Evolutionary conservation across 2,888 invertebrate species (phyloP).

Genomic region (Meteorus colon): DNA sequence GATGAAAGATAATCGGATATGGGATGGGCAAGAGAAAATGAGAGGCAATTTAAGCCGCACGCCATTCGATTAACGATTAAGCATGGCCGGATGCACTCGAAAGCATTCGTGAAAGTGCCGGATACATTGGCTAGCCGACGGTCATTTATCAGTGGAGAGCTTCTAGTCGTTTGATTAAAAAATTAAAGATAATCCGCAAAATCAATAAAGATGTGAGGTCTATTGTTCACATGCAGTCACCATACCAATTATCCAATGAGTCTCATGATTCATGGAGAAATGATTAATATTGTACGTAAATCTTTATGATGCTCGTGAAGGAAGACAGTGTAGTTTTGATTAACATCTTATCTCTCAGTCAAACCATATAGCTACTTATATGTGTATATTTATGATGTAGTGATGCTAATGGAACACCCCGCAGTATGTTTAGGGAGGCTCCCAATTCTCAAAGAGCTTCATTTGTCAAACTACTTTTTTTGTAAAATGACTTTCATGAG

Average conservation of each 20-base stretch:
- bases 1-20: conserved; percentile 30
- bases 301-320: not conserved
- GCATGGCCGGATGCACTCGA: conserved; percentile 29
- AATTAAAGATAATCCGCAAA: conserved; percentile 35
- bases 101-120: conserved; percentile 24
- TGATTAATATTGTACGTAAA: not conserved
- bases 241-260: not conserved
- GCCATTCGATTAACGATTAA: conserved; percentile 37
- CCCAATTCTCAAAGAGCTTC: conserved; percentile 47
- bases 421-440: conserved; percentile 67
- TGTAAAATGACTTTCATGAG: not conserved
- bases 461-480: not conserved
- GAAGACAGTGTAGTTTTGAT: not conserved
- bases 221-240: not conserved
- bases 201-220: conserved; percentile 14
- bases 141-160: conserved; percentile 25
- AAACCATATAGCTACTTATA: not conserved
- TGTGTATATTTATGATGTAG: conserved; percentile 26
- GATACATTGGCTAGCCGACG: conserved; percentile 28
- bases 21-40: conserved; percentile 17
- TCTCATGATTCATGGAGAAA: not conserved
- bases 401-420: conserved; percentile 66
- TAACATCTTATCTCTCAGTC: not conserved
- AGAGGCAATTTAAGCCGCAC: conserved; percentile 33
- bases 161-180: conserved; percentile 32